Evolutionary conservation across 2,888 invertebrate genomes (phyloP).

Genomic region (Diaperis boleti): DNA sequence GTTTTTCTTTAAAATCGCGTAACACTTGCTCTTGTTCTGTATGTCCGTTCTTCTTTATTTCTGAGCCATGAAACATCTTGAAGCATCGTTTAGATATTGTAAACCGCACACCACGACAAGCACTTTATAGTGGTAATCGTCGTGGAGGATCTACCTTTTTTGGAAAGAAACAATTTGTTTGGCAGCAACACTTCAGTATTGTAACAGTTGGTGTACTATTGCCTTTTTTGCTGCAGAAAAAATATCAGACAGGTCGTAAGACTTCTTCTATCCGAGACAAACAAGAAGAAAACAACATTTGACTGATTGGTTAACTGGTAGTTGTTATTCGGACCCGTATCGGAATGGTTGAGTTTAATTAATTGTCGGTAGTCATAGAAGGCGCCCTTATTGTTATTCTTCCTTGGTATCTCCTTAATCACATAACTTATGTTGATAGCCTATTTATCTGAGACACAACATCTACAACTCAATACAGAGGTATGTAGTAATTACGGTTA

Average conservation of each 20-base stretch:
- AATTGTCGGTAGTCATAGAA: slow-evolving; percentile 2
- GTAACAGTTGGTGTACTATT: too few species aligned
- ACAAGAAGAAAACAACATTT: neutral
- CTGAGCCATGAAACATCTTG: too few species aligned
- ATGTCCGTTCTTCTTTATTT: too few species aligned
- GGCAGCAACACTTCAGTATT: too few species aligned
- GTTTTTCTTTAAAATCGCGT: too few species aligned
- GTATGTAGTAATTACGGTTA: slow-evolving; percentile 30
- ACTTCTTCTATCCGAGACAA: neutral
- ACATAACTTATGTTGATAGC: slow-evolving; percentile 29
- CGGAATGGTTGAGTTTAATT: neutral
- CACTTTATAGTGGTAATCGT: too few species aligned
- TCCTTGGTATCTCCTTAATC: slow-evolving; percentile 13
- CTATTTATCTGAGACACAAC: slow-evolving; percentile 20
- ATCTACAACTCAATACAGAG: slow-evolving; percentile 30
- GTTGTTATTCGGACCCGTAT: neutral
- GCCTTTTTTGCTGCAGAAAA: neutral
- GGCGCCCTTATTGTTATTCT: slow-evolving; percentile 11
- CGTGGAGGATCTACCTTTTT: too few species aligned
- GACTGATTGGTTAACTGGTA: neutral
- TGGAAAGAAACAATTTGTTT: too few species aligned
- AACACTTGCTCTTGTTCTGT: too few species aligned
- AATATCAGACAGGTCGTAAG: neutral
- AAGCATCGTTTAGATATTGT: too few species aligned
- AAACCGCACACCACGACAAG: too few species aligned